Percentiles rank a stretch among this genome's conserved stretches.
Conservation (phyloP, 2,797 vertebrate species). For the Paratrypauchen microcephalus region DNA sequence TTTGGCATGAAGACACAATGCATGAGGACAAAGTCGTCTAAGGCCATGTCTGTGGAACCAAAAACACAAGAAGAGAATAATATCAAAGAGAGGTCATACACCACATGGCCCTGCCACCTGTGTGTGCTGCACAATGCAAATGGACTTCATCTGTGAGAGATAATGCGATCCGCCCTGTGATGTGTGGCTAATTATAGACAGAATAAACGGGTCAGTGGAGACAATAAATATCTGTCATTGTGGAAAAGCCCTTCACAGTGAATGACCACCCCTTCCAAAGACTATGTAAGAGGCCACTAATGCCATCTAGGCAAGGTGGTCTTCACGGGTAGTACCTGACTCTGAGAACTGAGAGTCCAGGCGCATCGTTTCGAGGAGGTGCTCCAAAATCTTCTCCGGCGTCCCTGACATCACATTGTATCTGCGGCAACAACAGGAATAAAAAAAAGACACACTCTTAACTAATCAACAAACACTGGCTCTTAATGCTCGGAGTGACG, state of each 20-base stretch:
- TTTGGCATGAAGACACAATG: constrained; percentile 98
- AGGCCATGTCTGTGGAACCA: constrained; percentile 81
- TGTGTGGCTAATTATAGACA: constrained; percentile 60
- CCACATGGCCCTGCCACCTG: constrained; percentile 45
- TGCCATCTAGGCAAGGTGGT: constrained; percentile 14
- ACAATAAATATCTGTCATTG: constrained; percentile 17
- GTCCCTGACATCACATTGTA: constrained; percentile 98
- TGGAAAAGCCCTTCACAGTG: constrained; percentile 31
- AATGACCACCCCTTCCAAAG: constrained; percentile 26
- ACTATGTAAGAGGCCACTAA: constrained; percentile 24
- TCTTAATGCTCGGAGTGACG: constrained; percentile 51
- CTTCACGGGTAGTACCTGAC: constrained; percentile 71
- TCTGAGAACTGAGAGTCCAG: constrained; percentile 89
- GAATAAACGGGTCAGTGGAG: constrained; percentile 57
- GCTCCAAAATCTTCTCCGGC: constrained; percentile 98
- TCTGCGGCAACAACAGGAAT: constrained; percentile 68
- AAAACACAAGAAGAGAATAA: constrained; percentile 10
- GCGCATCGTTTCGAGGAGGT: constrained; percentile 96
- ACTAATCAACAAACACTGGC: constrained; percentile 62
- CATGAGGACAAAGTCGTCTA: constrained; percentile 96
- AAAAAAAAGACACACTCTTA: constrained; percentile 52
- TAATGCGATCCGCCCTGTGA: constrained; percentile 67
- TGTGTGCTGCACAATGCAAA: constrained; percentile 43
- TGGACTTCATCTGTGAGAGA: constrained; percentile 50
- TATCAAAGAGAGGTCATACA: constrained; percentile 44